Conservation (phyloP, 2,797 vertebrate species). For the Gouania willdenowi region DNA sequence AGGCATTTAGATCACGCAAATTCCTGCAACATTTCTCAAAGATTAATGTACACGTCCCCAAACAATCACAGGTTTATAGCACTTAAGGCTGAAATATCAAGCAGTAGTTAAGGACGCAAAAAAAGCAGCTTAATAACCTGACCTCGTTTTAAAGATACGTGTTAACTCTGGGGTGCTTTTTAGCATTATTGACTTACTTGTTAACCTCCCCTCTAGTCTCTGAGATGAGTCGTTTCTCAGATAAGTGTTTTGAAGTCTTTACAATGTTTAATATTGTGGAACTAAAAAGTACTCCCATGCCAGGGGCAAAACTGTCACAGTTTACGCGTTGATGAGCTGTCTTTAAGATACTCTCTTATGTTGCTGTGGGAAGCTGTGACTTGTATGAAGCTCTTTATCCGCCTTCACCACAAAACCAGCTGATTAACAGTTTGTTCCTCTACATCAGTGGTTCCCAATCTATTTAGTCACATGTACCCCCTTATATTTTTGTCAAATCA, state of each 20-base stretch:
- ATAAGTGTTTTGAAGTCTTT: constrained; percentile 39
- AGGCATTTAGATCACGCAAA: no score
- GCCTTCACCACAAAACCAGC: not conserved
- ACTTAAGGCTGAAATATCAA: constrained; percentile 32
- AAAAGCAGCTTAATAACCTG: constrained; percentile 38
- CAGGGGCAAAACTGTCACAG: constrained; percentile 19
- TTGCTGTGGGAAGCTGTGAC: not conserved
- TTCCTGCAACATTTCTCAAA: no score
- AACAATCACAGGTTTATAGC: no score
- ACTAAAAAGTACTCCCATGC: constrained; percentile 21
- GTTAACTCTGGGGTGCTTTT: constrained; percentile 45
- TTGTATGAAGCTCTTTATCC: constrained; percentile 1
- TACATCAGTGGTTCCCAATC: no score
- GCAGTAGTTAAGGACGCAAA: constrained; percentile 34
- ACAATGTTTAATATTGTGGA: constrained; percentile 40
- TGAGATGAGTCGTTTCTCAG: constrained; percentile 36
- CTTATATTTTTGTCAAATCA: no score
- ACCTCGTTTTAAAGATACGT: constrained; percentile 49
- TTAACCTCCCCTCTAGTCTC: constrained; percentile 41
- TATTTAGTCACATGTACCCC: no score
- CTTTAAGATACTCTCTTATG: constrained; percentile 11
- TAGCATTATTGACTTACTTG: constrained; percentile 49
- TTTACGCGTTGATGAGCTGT: constrained; percentile 18
- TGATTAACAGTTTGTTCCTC: not conserved
- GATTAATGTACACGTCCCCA: no score